Percentiles rank a stretch among this genome's conserved stretches.
Conservation (phyloP, 2,797 vertebrate species). For the Peromyscus melanophrys region DNA sequence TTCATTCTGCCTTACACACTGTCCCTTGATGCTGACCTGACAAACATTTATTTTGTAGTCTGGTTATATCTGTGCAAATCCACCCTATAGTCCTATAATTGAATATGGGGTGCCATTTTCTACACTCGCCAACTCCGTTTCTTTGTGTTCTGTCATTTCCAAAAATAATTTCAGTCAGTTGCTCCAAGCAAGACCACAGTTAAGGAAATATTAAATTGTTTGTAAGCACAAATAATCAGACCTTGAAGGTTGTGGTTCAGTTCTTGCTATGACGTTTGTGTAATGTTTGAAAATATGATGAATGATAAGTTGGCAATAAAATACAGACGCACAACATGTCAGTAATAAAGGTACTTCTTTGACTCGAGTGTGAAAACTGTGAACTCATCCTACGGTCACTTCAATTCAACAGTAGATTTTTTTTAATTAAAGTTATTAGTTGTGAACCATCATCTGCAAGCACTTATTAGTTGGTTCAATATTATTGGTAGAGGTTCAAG, state of each 20-base stretch:
- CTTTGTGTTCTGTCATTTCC: constrained; percentile 3
- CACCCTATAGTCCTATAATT: background rate
- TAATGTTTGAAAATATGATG: constrained; percentile 3
- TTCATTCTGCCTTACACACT: background rate
- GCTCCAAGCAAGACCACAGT: background rate
- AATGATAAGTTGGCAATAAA: background rate
- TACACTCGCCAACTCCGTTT: background rate
- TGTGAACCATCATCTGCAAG: background rate
- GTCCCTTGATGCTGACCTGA: background rate
- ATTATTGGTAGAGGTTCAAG: constrained; percentile 44
- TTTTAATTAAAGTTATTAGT: background rate
- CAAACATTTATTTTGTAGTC: background rate
- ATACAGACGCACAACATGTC: background rate
- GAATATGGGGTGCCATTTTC: background rate
- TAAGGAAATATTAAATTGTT: background rate
- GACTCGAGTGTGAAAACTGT: background rate
- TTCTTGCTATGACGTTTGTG: background rate
- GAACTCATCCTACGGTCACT: background rate
- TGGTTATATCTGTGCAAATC: constrained; percentile 3
- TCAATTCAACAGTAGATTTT: constrained; percentile 6
- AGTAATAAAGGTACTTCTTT: background rate
- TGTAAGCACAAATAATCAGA: background rate
- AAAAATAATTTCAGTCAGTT: background rate
- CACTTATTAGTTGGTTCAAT: constrained; percentile 16
- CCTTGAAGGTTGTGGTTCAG: background rate